These are phyloP conservation scores for Holothuria leucospilota DNA, from an alignment of 53 echinoderm and acorn worm species.

Conservation along the genomic window DNA sequence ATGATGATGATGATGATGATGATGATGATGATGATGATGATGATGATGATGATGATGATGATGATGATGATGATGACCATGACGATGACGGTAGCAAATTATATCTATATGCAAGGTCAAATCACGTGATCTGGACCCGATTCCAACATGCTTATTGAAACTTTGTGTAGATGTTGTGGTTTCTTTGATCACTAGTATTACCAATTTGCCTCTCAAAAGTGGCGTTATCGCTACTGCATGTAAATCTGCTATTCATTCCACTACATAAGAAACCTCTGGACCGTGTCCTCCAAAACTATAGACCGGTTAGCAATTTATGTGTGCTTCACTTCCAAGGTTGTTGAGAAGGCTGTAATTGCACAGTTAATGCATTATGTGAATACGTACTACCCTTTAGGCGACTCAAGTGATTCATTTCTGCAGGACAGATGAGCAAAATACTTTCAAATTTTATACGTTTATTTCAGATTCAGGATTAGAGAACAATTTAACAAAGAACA, in stretches of 20 bases:
- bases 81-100: not conserved
- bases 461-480: no score
- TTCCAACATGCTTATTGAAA: not conserved
- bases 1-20: no score
- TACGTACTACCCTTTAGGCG: not conserved
- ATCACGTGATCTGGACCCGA: constrained; percentile 1
- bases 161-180: not conserved
- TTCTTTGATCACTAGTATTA: not conserved
- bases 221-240: not conserved
- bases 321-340: no score
- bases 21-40: no score
- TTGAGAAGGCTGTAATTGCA: not conserved
- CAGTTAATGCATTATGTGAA: not conserved
- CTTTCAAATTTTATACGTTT: no score
- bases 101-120: not conserved
- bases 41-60: no score
- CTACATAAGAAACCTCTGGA: not conserved
- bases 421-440: no score
- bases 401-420: no score
- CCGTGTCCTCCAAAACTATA: constrained; percentile 1
- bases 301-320: not conserved
- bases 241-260: not conserved
- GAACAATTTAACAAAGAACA: no score
- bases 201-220: not conserved
- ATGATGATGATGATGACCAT: no score